phyloP scores from a whole-genome alignment of 2,888 invertebrate genomes.

The Torymus tubicola region DNA sequence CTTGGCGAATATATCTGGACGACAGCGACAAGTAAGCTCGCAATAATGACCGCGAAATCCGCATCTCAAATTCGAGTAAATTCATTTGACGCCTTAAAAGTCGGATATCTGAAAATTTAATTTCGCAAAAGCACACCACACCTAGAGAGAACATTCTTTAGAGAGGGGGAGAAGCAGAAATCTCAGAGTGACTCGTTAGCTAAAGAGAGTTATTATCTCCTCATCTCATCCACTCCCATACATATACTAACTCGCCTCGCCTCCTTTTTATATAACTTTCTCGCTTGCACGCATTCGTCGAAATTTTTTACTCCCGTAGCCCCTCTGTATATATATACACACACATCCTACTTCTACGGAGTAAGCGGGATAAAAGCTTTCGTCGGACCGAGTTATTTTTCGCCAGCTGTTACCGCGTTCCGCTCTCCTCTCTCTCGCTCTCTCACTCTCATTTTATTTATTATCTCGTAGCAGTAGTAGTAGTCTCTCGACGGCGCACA shows the following conservation, averaged over 20 bases:
- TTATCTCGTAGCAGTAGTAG: constrained; percentile 55
- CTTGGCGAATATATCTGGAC: too few relatives aligned
- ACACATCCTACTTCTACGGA: too few relatives aligned
- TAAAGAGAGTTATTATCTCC: constrained; percentile 65
- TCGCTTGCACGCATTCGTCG: too few relatives aligned
- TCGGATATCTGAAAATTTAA: neutral
- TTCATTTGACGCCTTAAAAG: neutral
- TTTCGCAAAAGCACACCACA: constrained; percentile 19
- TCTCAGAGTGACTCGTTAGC: constrained; percentile 66
- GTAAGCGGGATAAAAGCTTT: neutral
- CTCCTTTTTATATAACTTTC: too few relatives aligned
- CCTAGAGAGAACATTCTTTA: too few relatives aligned
- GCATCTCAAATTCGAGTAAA: too few relatives aligned
- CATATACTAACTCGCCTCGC: too few relatives aligned
- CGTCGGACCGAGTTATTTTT: constrained; percentile 16
- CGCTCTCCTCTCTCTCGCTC: too few relatives aligned
- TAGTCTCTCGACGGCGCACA: too few relatives aligned
- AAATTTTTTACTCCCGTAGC: constrained; percentile 49
- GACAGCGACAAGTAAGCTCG: too few relatives aligned
- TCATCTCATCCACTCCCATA: constrained; percentile 19
- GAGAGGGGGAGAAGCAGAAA: constrained; percentile 30
- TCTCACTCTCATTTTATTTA: constrained; percentile 67
- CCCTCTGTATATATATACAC: too few relatives aligned
- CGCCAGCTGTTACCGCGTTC: neutral
- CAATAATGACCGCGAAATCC: too few relatives aligned